Base-by-base conservation (phyloP, 1,140 invertebrate species). In the Drosophila teissieri region DNA sequence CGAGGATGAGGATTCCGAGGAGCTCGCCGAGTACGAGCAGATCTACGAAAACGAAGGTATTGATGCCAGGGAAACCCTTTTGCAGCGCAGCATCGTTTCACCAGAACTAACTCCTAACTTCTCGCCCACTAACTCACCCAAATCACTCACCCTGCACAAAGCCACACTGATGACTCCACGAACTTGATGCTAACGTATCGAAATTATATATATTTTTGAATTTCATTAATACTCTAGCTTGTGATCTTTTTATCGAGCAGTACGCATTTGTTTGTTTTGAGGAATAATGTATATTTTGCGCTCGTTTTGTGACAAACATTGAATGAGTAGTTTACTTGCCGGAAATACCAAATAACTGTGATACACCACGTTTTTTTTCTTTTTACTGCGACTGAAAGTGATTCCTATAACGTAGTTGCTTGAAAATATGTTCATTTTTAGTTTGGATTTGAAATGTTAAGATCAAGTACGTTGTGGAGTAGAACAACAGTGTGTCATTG, bases 1-100 rank as follows among this genome's bases (percentile, higher is more conserved):
- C 49, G 96, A 96, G 36, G 96, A 97, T 92, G 94, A 95, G 80
- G 95, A 91, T 61, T 92, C 91, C 14, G 92, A 92, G 73, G 91
- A 92, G 58, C 55, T 92, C 53, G 92, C 90, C 52, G 92, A 92
- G 58, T 92, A 92, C 63, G 92, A 92, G 57, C 92, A 92, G 78
- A 92, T 92, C 46, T 92, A 92, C 69, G 91, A 91, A 79, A 91
- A 92, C 48, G 91, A 92, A 93, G 95, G 81, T 96, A 82, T 36
- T 45, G 11, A n/a, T 51, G 40, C 27, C 24, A 3, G 46, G n/a
- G 10, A 7, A 12, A 22, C 3, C 11, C 17, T 2, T 3, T 14
- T 7, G 44, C 12, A 4, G 6, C 14, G 24, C 46, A 51, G 27
- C 53, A 17, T 31, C 22, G 39, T 15, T 19, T 61, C 24, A 48